A percentile compares a stretch with the other conserved stretches of the same genome.
Conservation (phyloP, 2,113 vertebrate genomes). For the Cacatua alba region DNA sequence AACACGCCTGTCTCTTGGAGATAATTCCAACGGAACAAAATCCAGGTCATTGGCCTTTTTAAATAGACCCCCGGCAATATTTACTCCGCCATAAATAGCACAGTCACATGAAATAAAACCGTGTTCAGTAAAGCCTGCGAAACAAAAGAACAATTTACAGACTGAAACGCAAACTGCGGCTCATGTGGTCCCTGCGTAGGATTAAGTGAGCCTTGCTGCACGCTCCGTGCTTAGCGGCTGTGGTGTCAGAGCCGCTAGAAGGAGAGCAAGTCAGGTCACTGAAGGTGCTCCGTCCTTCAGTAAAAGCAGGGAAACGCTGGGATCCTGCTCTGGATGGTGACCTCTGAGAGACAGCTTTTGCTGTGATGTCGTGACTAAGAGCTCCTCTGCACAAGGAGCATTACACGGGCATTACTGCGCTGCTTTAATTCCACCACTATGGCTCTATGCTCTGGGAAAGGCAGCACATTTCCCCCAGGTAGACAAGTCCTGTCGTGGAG, state of each 20-base stretch:
- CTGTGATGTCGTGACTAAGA: neutral
- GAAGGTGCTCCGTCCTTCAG: neutral
- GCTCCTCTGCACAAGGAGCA: neutral
- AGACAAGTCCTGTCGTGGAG: neutral
- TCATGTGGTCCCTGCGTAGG: conserved; percentile 36
- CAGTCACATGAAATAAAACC: conserved; percentile 80
- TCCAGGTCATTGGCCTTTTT: conserved; percentile 82
- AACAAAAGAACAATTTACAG: conserved; percentile 80
- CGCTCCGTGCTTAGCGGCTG: neutral
- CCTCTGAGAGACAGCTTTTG: neutral
- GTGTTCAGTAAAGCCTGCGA: conserved; percentile 72
- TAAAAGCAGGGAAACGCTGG: neutral
- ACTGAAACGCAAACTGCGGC: conserved; percentile 48
- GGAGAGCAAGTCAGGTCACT: conserved; percentile 5
- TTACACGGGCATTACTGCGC: neutral
- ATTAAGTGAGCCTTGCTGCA: conserved; percentile 29
- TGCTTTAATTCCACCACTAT: neutral
- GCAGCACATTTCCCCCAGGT: neutral
- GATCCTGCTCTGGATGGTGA: neutral
- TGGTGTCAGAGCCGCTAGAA: neutral
- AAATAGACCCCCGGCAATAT: conserved; percentile 79
- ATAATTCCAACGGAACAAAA: conserved; percentile 77
- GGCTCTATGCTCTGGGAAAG: neutral
- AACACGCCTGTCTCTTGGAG: conserved; percentile 68
- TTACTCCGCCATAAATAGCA: conserved; percentile 82